phyloP scores from a whole-genome alignment of 92 coral and sea anemone species.

The Actinostola sp. region DNA sequence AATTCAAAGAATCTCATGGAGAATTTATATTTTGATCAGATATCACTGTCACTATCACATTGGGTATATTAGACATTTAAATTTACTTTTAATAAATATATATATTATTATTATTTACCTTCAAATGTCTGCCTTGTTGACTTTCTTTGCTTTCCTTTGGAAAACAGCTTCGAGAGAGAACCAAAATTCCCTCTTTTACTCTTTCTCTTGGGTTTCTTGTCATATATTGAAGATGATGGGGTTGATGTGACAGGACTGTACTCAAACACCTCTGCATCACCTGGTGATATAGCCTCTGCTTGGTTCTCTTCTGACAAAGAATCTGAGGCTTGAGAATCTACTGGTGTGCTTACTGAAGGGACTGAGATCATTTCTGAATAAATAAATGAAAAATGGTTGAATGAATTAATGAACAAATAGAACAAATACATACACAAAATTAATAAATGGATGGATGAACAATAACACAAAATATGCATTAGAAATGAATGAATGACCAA shows the following conservation, averaged over 20 bases:
- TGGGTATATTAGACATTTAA: too few relatives aligned
- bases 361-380: constrained; percentile 28
- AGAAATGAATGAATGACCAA: too few relatives aligned
- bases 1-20: too few relatives aligned
- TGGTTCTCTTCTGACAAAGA: constrained; percentile 38
- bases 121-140: constrained; percentile 39
- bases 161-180: constrained; percentile 74
- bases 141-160: constrained; percentile 65
- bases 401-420: too few relatives aligned
- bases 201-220: constrained; percentile 50
- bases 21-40: too few relatives aligned
- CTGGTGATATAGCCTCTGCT: constrained; percentile 28
- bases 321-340: constrained; percentile 27
- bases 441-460: too few relatives aligned
- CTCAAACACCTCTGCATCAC: constrained; percentile 77
- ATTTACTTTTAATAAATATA: neutral
- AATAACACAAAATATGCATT: too few relatives aligned
- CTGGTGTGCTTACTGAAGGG: constrained; percentile 24
- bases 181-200: constrained; percentile 62
- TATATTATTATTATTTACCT: constrained; percentile 34
- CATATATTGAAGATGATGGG: constrained; percentile 7
- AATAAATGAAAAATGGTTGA: neutral
- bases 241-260: constrained; percentile 24
- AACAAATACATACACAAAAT: too few relatives aligned
- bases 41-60: too few relatives aligned